Evolutionary conservation across 2,797 vertebrate species (phyloP), one percentile per base, ranked within the genome.

Genomic region (Jordanella pulchra): DNA sequence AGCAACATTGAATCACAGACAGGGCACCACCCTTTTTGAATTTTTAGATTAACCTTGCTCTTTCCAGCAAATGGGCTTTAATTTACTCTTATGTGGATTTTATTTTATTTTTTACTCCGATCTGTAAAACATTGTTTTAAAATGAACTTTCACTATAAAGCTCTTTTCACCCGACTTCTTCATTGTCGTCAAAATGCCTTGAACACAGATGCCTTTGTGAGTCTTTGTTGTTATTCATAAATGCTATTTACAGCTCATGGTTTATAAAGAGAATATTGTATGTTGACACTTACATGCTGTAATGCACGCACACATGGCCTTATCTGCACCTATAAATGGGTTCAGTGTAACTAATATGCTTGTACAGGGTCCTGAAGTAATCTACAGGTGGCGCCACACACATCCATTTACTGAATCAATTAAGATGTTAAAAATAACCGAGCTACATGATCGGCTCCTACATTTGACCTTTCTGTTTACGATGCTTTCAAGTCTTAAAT

Each of bases 371-470:
- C 87, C 75, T 73, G 77, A 67, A 82, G 83, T 92, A 91, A 91
- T 93, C 90, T 91, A 87, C 88, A 94, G 91, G 92, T 91, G 92
- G 93, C 90, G 91, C 93, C 91, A 87, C 82, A 78, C 13, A 66
- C 87, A 84, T 84, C 84, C 80, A 81, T 86, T 84, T 75, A 91
- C 88, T 92, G 80, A 90, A 87, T 87, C 88, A 92, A 93, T 92
- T 93, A 92, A 82, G 83, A 73, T 65, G 83, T 83, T 87, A 90
- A 91, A 92, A 89, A 89, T 91, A 90, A 85, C 86, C 32, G 61
- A 61, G 82, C 79, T 77, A 61, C 81, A 74, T 79, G 84, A 89
- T 84, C 76, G 71, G 76, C 83, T 85, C 78, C 79, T 75, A 27
- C 76, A 44, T 77, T 61, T 87, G 85, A 85, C 85, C 79, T 89